Percentiles rank a stretch among this genome's conserved stretches.
phyloP scores from a whole-genome alignment of 2,113 vertebrate genomes.

The Clarias macrocephalus region DNA sequence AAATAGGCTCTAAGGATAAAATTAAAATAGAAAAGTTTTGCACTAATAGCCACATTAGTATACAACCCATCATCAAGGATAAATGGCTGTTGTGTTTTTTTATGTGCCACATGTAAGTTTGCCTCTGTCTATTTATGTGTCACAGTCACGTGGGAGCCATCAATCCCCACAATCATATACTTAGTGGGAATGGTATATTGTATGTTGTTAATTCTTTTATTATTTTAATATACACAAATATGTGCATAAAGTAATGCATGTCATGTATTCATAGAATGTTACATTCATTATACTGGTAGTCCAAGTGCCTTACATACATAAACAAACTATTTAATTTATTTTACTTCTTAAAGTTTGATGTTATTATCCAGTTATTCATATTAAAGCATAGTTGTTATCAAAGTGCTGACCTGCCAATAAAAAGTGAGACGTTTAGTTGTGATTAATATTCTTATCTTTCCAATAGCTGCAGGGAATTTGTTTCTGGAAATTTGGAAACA shows the following conservation, averaged over 20 bases:
- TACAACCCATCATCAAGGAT: conserved; percentile 34
- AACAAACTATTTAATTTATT: too few species aligned
- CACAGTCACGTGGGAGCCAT: conserved; percentile 27
- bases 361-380: too few species aligned
- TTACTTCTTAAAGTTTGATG: too few species aligned
- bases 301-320: too few species aligned
- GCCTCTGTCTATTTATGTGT: background rate
- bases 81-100: conserved; percentile 33
- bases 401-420: too few species aligned
- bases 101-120: conserved; percentile 32
- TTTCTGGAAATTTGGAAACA: too few species aligned
- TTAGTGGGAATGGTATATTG: background rate
- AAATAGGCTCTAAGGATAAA: conserved; percentile 23
- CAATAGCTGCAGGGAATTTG: too few species aligned
- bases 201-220: background rate
- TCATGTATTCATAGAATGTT: background rate
- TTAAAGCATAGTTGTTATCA: too few species aligned
- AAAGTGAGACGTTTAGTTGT: too few species aligned
- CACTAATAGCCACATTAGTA: conserved; percentile 36
- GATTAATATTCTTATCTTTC: too few species aligned
- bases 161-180: background rate
- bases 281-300: too few species aligned
- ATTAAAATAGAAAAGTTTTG: background rate
- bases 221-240: background rate
- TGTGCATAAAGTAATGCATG: too few species aligned